Conservation (phyloP, 2,797 vertebrate species). For the Pitangus sulphuratus region DNA sequence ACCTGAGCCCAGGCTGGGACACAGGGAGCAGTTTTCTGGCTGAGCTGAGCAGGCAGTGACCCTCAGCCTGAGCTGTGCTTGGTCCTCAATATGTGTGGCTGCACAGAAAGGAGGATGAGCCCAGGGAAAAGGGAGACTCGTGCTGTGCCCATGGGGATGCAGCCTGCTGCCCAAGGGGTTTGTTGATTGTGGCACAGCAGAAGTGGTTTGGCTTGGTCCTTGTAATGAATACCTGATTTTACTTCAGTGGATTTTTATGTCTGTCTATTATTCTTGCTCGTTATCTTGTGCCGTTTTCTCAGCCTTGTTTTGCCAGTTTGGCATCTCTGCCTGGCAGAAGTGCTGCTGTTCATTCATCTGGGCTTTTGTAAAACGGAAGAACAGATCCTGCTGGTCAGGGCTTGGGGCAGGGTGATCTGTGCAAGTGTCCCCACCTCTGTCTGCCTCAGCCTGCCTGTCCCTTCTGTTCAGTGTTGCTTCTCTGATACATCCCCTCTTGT, state of each 20-base stretch:
- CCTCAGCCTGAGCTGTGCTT: background rate
- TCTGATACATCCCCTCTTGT: background rate
- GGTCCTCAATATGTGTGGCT: background rate
- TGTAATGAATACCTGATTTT: background rate
- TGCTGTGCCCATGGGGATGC: background rate
- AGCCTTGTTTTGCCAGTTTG: slow-evolving; percentile 58
- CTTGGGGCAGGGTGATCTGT: background rate
- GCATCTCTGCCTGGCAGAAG: slow-evolving; percentile 21
- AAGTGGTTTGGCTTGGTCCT: background rate
- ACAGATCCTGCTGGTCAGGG: background rate
- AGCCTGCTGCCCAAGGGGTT: background rate
- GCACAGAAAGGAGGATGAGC: background rate
- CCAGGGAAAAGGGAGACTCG: rapidly evolving
- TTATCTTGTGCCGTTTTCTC: slow-evolving; percentile 44
- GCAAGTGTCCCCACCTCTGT: background rate
- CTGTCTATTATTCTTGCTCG: background rate
- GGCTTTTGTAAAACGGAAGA: background rate
- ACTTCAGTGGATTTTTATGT: background rate
- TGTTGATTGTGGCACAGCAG: background rate
- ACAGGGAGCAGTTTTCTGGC: background rate
- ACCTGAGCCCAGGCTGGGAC: background rate
- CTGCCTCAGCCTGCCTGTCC: background rate
- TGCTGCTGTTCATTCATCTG: background rate
- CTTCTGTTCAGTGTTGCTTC: background rate
- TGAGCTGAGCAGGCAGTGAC: background rate